Conservation (phyloP, 2,888 invertebrate genomes). For the Gymnocheta viridis region DNA sequence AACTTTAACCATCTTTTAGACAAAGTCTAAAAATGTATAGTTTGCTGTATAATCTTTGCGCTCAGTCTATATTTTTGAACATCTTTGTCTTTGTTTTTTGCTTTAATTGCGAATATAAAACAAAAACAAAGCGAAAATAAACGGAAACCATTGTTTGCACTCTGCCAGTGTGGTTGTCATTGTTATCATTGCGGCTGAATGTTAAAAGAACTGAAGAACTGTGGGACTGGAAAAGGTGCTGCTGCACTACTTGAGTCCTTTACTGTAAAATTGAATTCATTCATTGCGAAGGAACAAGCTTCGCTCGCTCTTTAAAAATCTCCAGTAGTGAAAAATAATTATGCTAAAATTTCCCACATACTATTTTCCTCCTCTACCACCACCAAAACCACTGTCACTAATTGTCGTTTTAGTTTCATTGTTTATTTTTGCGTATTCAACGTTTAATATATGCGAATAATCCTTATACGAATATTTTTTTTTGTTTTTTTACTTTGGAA, state of each 20-base stretch:
- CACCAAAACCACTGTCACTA: background rate
- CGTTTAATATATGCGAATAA: background rate
- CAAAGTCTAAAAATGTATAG: background rate
- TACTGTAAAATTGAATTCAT: too few relatives aligned
- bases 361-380: background rate
- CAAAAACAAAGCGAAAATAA: conserved; percentile 4
- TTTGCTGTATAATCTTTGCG: background rate
- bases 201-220: conserved; percentile 29
- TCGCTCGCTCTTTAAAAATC: too few relatives aligned
- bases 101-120: background rate
- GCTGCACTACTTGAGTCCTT: too few relatives aligned
- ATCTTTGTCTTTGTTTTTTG: conserved; percentile 5
- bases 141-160: conserved; percentile 36
- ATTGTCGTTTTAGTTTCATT: conserved; percentile 21
- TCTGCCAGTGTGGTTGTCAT: conserved; percentile 6
- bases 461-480: background rate
- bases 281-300: too few relatives aligned
- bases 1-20: background rate
- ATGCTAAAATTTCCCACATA: too few relatives aligned
- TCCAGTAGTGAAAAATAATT: too few relatives aligned
- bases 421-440: background rate
- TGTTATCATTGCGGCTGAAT: conserved; percentile 9
- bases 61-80: background rate
- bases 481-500: too few relatives aligned
- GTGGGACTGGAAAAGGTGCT: too few relatives aligned